Base-by-base conservation (phyloP, 2,113 vertebrate species). In the Leptobrachium leishanense region DNA sequence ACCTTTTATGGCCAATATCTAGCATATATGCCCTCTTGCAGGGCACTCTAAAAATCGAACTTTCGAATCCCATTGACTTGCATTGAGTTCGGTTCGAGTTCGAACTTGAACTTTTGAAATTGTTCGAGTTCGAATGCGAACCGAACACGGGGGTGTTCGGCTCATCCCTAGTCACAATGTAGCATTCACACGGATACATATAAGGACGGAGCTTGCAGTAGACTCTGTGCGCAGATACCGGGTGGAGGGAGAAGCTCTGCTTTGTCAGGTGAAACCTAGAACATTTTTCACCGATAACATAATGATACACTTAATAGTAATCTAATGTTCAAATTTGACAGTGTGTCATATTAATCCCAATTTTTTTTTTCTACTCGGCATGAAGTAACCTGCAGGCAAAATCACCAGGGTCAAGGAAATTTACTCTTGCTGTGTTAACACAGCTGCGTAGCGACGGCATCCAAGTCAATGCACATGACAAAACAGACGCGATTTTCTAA, bases 251-350 rank as follows among this genome's bases (percentile, higher is more conserved):
- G 2, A 85, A 82, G 74, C 75, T 74, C 83, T 88, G 87, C 83
- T 81, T 82, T 85, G 84, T 85, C 81, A 86, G 83, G 83, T 85
- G 73, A 86, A 88, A 87, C 64, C 68, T 2, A 81, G 72, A 84
- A 83, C 86, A 87, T 85, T 89, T 85, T 88, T 87, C 68, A 72
- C 84, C 84, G 83, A 84, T 87, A 89, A 83, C 81, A 84, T 86
- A 88, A 89, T 81, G 81, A 88, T 85, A 82, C 77, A 85, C 79
- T 88, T 88, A 85, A 83, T 2, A 42, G 79, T 84, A 86, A 86
- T 84, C 82, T 83, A 84, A 80, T 72, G 79, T 76, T 71, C 81
- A 81, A 72, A 76, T 84, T 54, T 84, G 84, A 87, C 85, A 0
- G 71, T 75, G 75, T 82, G 81, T 81, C 82, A 85, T 82, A 87